Conservation (phyloP, 1,140 invertebrate genomes). For the Rhagoletis pomonella region DNA sequence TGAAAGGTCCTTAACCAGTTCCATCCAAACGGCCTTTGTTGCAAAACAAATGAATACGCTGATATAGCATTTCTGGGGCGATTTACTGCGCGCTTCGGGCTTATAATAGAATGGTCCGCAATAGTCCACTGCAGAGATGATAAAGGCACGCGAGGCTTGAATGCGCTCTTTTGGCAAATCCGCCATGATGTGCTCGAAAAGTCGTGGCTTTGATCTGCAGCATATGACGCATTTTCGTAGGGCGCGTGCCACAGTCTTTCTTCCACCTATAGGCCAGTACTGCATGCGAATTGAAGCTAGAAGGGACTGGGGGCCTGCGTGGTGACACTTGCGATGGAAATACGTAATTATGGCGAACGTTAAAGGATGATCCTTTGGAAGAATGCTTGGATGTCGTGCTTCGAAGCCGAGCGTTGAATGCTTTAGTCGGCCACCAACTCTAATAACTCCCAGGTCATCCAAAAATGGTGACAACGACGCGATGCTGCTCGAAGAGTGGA, state of each 20-base stretch:
- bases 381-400: constrained; percentile 21
- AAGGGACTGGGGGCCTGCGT: constrained; percentile 44
- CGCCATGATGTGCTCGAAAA: constrained; percentile 59
- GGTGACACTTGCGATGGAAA: constrained; percentile 49
- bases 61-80: too few species aligned
- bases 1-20: too few species aligned
- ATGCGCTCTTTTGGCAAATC: constrained; percentile 63
- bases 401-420: not conserved
- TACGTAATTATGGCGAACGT: not conserved
- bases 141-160: constrained; percentile 58
- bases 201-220: constrained; percentile 43
- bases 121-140: constrained; percentile 64
- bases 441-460: constrained; percentile 26
- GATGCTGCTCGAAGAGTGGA: constrained; percentile 25
- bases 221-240: constrained; percentile 38
- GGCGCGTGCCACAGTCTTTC: not conserved
- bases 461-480: constrained; percentile 52
- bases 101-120: too few species aligned
- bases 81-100: too few species aligned
- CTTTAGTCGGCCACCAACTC: constrained; percentile 43
- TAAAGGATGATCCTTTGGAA: constrained; percentile 4
- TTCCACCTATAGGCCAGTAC: constrained; percentile 54
- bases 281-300: not conserved
- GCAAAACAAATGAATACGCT: too few species aligned
- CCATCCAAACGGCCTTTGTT: too few species aligned